Base-by-base conservation (phyloP, 1,140 invertebrate genomes). In the Cotesia glomerata region DNA sequence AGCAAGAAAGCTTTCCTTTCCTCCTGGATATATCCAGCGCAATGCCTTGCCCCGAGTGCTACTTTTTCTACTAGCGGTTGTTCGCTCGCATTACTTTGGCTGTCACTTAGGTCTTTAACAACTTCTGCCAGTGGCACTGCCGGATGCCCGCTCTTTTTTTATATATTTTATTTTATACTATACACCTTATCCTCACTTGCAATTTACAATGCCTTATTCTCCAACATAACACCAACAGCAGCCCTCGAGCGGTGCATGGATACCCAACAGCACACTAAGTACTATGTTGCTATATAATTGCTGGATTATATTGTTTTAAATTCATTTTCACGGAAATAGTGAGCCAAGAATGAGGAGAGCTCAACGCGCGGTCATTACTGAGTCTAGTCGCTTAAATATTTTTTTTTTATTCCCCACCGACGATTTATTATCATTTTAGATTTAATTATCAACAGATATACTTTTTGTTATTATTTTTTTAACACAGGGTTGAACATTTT, bases 91-190 rank as follows among this genome's bases (percentile, higher is more conserved):
- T 74, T 74, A 74, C 54, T 74, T 74, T 74, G 67, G 59, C 73
- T 74, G 73, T 74, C 73, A 74, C 73, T 74, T 74, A 74, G 73
- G 68, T 74, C 73, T 74, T 74, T 74, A 74, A 67, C 65, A 45
- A 45, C 39, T 45, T 45, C 39, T 45, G 39, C 39, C 39, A 45
- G 7, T 45, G 39, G 39, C 51, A 67, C 51, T 16, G 65, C 65
- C 65, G 65, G 65, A 67, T 67, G 65, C 65, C 65, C 62, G 26
- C 49, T 14, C 16, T 13, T 18, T 54, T 9, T 39, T 54, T 67
- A 56, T 56, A 56, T 56, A 14, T 18, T 18, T 56, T 18, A 56
- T 56, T 56, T 56, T 7, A 56, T 56, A 45, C 39, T 26, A 45
- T 45, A 45, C 8, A 45, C 39, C 39, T 45, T 45, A 45, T 45